Base-by-base conservation (phyloP, 2,113 vertebrate genomes). In the Protobothrops mucrosquamatus region DNA sequence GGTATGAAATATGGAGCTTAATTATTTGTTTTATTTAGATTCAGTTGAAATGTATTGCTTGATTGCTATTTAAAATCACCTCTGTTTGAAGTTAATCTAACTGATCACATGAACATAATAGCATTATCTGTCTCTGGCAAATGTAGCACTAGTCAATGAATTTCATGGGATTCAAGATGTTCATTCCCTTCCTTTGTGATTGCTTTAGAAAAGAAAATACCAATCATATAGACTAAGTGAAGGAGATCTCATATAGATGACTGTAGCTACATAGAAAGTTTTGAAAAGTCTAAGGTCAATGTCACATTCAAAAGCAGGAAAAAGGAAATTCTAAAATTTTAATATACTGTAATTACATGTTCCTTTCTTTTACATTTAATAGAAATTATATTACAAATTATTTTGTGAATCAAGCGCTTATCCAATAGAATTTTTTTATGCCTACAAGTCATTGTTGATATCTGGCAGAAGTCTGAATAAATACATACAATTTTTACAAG, bases 391-490 rank as follows among this genome's bases (percentile, higher is more conserved):
- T 0, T 1, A 95, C 57, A 87, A 88, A 91, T 95, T 85, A 96
- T 93, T 91, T 92, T 94, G 91, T 91, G 94, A 92, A 96, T 88
- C 94, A 92, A 56, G 20, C 81, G 87, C 91, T 90, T 26, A 90
- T 20, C 22, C 14, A 29, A 90, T 23, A 46, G 1, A 74, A 34
- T 15, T 39, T 74, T 8, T 64, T 29, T n/a, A 1, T 81, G 15
- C 34, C 69, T 81, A 7, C n/a, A 39, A 81, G 34, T 81, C 69
- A 81, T 39, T 39, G n/a, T 81, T 81, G 69, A 81, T 20, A 34
- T 34, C 34, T 39, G 69, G 69, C n/a, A 34, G 15, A 15, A 39
- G 69, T 20, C 69, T 39, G 69, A 3, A 20, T 34, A 81, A 74
- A 20, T 39, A 34, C 15, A 34, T 81, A 39, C 15, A 81, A 39